Conservation (phyloP, 2,113 vertebrate species). For the Callipepla squamata region DNA sequence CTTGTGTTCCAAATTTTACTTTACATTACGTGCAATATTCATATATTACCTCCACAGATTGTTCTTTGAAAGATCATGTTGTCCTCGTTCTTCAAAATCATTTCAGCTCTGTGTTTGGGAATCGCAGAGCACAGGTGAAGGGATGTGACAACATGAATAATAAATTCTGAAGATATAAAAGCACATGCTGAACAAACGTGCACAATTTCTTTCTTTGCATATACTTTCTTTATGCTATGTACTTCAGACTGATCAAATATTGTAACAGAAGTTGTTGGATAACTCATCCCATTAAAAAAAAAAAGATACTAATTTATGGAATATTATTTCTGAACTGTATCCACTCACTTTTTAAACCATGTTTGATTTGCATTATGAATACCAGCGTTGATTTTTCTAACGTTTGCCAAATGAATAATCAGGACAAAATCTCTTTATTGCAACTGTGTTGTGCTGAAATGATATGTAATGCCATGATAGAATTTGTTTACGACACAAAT, state of each 20-base stretch:
- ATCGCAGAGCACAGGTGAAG: neutral
- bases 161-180: neutral
- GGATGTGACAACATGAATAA: neutral
- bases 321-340: neutral
- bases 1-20: neutral
- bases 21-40: neutral
- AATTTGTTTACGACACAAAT: neutral
- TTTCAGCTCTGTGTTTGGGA: neutral
- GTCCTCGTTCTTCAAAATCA: neutral
- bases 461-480: neutral
- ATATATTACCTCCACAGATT: neutral
- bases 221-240: neutral
- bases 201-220: neutral
- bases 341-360: neutral
- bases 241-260: constrained; percentile 4
- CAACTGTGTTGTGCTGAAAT: neutral
- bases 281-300: neutral
- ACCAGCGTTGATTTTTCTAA: neutral
- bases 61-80: neutral
- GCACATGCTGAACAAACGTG: neutral
- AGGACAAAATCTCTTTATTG: neutral
- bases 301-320: neutral
- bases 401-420: neutral
- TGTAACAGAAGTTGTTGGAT: neutral
- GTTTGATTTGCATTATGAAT: neutral